Conservation (phyloP, 2,797 vertebrate genomes). For the Sorex maritimensis region DNA sequence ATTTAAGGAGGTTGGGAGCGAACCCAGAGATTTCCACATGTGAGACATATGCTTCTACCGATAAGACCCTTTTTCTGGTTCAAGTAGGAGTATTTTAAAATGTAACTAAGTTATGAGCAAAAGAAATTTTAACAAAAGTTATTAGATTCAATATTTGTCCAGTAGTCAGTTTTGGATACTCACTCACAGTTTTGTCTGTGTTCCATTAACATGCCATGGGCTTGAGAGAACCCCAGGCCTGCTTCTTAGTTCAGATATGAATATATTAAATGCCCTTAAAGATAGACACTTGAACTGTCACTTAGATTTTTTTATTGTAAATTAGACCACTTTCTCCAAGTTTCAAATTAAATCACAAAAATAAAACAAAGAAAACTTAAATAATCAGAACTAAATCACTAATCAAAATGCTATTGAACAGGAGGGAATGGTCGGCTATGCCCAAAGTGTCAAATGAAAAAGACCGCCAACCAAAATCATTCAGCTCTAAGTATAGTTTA, state of each 20-base stretch:
- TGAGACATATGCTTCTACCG: too few species aligned
- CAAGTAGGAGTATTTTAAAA: background rate
- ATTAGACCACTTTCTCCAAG: background rate
- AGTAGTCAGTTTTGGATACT: background rate
- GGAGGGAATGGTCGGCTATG: too few species aligned
- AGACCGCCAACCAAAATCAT: too few species aligned
- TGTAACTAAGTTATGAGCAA: background rate
- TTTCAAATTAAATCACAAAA: background rate
- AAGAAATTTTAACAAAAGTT: background rate
- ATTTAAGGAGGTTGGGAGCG: background rate
- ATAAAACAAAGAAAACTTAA: too few species aligned
- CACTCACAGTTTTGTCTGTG: background rate
- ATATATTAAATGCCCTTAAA: background rate
- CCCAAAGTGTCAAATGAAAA: too few species aligned
- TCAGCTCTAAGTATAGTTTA: too few species aligned
- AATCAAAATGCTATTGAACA: too few species aligned
- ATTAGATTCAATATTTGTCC: background rate
- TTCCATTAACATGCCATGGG: rapidly evolving
- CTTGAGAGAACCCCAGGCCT: too few species aligned
- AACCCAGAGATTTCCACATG: too few species aligned
- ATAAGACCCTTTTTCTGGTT: too few species aligned
- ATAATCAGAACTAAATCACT: too few species aligned
- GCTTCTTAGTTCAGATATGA: rapidly evolving
- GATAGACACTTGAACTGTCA: background rate
- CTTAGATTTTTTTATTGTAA: background rate